Conservation (phyloP, 2,888 invertebrate genomes). For the Eustalomyia histrio region DNA sequence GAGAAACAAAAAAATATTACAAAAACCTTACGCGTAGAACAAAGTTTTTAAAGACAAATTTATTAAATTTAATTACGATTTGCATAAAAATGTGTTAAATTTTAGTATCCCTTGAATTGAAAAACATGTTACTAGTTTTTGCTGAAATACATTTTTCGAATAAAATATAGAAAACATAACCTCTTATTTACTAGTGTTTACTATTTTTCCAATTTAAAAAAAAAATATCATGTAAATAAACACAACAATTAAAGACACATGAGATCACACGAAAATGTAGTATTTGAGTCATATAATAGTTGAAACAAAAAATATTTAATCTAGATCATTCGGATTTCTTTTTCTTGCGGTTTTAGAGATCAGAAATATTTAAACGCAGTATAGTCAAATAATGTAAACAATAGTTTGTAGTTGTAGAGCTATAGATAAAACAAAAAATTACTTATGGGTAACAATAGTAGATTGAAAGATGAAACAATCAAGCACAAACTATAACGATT, state of each 20-base stretch:
- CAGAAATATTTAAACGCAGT: conserved; percentile 4
- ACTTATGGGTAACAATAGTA: conserved; percentile 8
- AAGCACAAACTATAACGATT: not conserved
- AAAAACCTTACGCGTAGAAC: too few species aligned
- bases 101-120: too few species aligned
- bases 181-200: too few species aligned
- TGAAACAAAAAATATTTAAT: not conserved
- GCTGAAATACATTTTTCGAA: too few species aligned
- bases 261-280: not conserved
- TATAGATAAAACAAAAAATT: conserved; percentile 10
- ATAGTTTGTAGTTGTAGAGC: conserved; percentile 1
- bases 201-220: too few species aligned
- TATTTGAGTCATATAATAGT: conserved; percentile 5
- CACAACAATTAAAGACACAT: conserved; percentile 23
- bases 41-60: too few species aligned
- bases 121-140: too few species aligned
- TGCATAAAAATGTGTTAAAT: too few species aligned
- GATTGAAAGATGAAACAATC: conserved; percentile 16
- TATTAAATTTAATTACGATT: too few species aligned
- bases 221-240: too few species aligned
- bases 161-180: too few species aligned
- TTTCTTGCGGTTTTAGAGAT: conserved; percentile 41
- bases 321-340: not conserved
- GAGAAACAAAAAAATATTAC: too few species aligned
- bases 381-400: conserved; percentile 11